These are phyloP conservation scores for Ptychadena robeensis DNA, from an alignment of 2,797 vertebrate species.

Conservation along the genomic window DNA sequence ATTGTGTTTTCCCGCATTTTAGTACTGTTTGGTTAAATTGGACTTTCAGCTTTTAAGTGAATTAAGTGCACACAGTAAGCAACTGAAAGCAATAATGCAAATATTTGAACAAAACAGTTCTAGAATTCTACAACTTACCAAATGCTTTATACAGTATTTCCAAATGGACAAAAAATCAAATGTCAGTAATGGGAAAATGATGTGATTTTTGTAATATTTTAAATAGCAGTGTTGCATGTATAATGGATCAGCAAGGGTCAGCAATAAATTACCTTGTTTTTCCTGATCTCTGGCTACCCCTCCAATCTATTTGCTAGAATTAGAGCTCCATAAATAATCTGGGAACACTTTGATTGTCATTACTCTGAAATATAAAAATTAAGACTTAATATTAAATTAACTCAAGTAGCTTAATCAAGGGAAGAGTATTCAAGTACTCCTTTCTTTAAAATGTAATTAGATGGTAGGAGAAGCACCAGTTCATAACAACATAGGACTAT, in stretches of 20 bases:
- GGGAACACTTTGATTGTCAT: neutral
- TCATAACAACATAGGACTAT: neutral
- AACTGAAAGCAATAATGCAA: neutral
- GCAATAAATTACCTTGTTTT: neutral
- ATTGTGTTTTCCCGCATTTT: neutral
- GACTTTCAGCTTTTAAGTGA: slow-evolving; percentile 8
- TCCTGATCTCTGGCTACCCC: neutral
- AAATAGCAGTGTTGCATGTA: neutral
- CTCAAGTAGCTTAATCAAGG: neutral
- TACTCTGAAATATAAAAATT: neutral
- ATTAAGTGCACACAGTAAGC: neutral
- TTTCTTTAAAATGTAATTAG: neutral
- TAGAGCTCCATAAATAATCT: neutral
- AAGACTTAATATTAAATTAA: neutral
- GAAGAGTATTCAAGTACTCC: no score
- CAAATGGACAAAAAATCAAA: no score
- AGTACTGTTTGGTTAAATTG: slow-evolving; percentile 3
- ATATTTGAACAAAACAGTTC: neutral
- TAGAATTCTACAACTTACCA: neutral
- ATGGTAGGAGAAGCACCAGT: neutral
- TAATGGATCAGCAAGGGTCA: neutral
- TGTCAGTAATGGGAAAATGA: neutral
- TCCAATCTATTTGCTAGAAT: neutral
- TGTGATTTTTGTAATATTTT: neutral
- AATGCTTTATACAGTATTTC: no score